Evolutionary conservation across 1,140 invertebrate species (phyloP), one percentile per base, ranked within the genome.

Genomic region (Tenebrio molitor): DNA sequence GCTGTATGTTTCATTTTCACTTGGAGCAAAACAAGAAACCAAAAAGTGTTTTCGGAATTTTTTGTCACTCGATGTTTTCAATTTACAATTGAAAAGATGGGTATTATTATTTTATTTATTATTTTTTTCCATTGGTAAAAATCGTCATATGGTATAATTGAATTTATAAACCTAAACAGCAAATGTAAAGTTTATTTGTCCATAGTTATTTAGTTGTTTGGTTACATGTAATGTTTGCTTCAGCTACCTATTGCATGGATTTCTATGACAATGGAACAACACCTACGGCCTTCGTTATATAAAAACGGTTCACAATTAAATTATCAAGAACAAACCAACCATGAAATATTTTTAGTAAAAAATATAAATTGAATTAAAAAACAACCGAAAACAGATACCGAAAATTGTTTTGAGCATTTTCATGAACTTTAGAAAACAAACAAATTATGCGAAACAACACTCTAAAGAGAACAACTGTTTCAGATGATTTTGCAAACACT

Each of bases 141-240:
- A 53, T 53, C 46, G 46, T 53, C 46, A 53, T 53, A 53, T 23
- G 19, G 17, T 53, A 53, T 53, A 53, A 53, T 53, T 53, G 14
- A 53, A 53, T 53, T 53, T 53, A 23, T 53, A 53, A 21, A 10
- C 23, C 17, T 53, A 21, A 53, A 53, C 23, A 23, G 44, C 44
- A 21, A 53, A 53, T 29, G 46, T 53, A 53, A 53, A 53, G 46
- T 53, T 53, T 21, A 23, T 53, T 23, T 19, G 21, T 23, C 19
- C 7, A 53, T 53, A 53, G 19, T 19, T 21, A 21, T 21, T 19
- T 23, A 8, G 16, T 39, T 39, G n/a, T n/a, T n/a, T n/a, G n/a
- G n/a, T n/a, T n/a, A n/a, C n/a, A n/a, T 39, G 12, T 39, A 7
- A 12, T 39, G 36, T 39, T 39, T 39, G 36, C 12, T 39, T 39